Base-by-base conservation (phyloP, 2,113 vertebrate species). In the Mastomys natalensis region DNA sequence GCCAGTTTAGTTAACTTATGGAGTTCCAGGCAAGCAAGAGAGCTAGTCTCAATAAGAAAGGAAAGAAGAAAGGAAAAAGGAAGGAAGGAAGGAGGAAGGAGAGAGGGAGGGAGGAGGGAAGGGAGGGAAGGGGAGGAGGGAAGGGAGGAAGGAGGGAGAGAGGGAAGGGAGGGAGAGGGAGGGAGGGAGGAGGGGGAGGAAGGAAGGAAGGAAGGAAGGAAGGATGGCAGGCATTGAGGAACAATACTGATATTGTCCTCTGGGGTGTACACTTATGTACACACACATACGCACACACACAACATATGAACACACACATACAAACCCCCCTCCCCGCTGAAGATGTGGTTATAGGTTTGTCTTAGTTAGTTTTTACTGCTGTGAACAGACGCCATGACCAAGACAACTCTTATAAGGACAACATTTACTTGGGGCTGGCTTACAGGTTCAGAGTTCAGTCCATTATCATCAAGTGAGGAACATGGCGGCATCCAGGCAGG, bases 121-220 rank as follows among this genome's bases (percentile, higher is more conserved):
- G 5, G 8, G 8, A 13, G 40, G 40, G 22, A 26, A 66, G 40
- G 43, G 9, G 43, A 37, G 8, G 5, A 74, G 4, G 17, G 37
- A 31, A 26, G 40, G 40, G 13, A 45, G 22, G 11, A 12, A 31
- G 8, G 8, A 26, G 40, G 40, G 22, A 12, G 66, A 9, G 19
- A 0, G 19, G 9, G 5, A 45, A 12, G 17, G 37, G 11, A 26
- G 40, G 40, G 10, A 45, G 22, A 5, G 5, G 8, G 8, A 13
- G 40, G 40, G 22, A 26, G 66, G 16, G 11, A 1, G 24, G 43
- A 4, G 43, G 19, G 9, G 5, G 45, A 11, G 5, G 6, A 40
- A 9, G 19, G 40, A 37, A 53, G 48, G 31, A 51, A 24, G 8
- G 70, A 24, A 21, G 70, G 34, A n/a, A 26, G 43, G 22, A 24